phyloP scores from a whole-genome alignment of 2,113 vertebrate genomes.

The Entomyzon cyanotis region DNA sequence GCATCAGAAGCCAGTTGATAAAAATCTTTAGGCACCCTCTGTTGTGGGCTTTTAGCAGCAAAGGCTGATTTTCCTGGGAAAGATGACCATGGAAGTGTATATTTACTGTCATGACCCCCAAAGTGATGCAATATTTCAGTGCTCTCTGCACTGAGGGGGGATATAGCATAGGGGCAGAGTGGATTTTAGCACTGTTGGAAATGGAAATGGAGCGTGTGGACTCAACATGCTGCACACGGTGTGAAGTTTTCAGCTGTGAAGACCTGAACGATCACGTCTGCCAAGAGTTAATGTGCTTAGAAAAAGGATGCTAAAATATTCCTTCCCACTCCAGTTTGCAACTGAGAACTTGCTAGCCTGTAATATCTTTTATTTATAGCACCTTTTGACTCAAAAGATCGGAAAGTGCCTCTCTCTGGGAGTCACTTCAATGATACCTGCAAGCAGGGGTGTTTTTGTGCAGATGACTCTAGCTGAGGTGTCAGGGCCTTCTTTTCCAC shows the following conservation, averaged over 20 bases:
- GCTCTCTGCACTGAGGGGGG: neutral
- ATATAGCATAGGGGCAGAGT: rapidly evolving
- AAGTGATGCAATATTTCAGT: neutral
- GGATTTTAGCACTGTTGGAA: neutral
- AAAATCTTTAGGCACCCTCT: neutral
- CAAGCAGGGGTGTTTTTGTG: neutral
- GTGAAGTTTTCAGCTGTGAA: neutral
- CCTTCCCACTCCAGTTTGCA: constrained; percentile 42
- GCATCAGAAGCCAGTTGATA: neutral
- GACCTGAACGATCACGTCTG: neutral
- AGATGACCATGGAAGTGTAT: rapidly evolving
- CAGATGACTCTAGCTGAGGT: neutral
- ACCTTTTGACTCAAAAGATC: constrained; percentile 6
- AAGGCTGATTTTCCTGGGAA: neutral
- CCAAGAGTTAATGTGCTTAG: constrained; percentile 43
- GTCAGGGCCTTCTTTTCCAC: neutral
- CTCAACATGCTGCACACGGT: neutral
- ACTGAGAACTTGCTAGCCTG: constrained; percentile 35
- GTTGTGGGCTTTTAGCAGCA: neutral
- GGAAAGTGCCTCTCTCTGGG: neutral
- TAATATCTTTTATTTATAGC: constrained; percentile 58
- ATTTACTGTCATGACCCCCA: neutral
- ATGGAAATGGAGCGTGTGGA: neutral
- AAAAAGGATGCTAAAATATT: constrained; percentile 57
- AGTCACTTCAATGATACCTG: neutral